A percentile compares a stretch with the other conserved stretches of the same genome.
These are phyloP conservation scores for Plectropomus leopardus DNA, from an alignment of 2,113 vertebrate genomes.

Conservation along the genomic window DNA sequence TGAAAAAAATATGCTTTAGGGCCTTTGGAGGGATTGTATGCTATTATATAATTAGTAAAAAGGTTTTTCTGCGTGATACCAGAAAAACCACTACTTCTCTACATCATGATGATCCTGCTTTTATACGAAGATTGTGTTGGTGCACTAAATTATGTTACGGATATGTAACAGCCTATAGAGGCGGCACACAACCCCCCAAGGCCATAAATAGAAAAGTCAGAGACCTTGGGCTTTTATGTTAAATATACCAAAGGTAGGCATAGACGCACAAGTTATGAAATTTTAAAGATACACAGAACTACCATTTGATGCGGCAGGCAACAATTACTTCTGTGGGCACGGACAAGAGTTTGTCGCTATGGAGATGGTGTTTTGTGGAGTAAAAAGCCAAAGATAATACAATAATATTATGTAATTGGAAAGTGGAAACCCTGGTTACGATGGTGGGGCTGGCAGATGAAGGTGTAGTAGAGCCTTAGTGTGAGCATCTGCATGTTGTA, in stretches of 20 bases:
- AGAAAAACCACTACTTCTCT: constrained; percentile 4
- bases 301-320: constrained; percentile 56
- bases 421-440: constrained; percentile 32
- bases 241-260: constrained; percentile 57
- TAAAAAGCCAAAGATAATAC: constrained; percentile 37
- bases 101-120: constrained; percentile 12
- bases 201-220: constrained; percentile 60
- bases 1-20: neutral
- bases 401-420: constrained; percentile 53
- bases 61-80: neutral
- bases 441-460: constrained; percentile 34
- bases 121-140: neutral
- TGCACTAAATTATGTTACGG: constrained; percentile 6
- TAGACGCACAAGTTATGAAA: constrained; percentile 42
- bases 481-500: constrained; percentile 30
- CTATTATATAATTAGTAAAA: neutral
- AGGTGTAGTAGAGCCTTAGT: constrained; percentile 33
- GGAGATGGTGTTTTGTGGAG: constrained; percentile 51
- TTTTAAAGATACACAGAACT: constrained; percentile 66
- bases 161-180: constrained; percentile 20
- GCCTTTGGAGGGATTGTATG: neutral
- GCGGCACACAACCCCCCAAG: constrained; percentile 10
- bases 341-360: constrained; percentile 51
- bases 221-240: constrained; percentile 55
- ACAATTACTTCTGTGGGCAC: constrained; percentile 40